Evolutionary conservation across 2,888 invertebrate genomes (phyloP).

Genomic region (Sisyra terminalis): DNA sequence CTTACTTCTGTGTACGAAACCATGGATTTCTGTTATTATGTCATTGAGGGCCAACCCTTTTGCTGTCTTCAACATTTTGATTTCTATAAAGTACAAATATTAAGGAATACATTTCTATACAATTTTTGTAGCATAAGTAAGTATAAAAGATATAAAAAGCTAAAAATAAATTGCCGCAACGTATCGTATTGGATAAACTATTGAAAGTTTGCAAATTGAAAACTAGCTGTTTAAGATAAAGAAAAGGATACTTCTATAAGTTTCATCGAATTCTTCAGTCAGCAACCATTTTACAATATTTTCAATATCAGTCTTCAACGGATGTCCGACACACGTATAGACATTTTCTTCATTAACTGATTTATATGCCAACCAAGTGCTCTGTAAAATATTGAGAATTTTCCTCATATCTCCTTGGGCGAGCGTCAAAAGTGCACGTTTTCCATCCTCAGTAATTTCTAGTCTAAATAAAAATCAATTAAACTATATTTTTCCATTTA

Average conservation of each 20-base stretch:
- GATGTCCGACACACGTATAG: constrained; percentile 95
- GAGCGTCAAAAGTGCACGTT: constrained; percentile 71
- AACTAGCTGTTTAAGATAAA: too few relatives aligned
- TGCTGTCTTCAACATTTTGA: constrained; percentile 65
- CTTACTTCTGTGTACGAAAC: constrained; percentile 74
- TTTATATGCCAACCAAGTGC: constrained; percentile 85
- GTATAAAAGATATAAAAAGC: too few relatives aligned
- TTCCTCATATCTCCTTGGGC: constrained; percentile 97
- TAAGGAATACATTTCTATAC: not conserved
- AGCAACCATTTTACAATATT: constrained; percentile 75
- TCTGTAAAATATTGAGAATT: constrained; percentile 91
- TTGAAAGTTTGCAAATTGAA: not conserved
- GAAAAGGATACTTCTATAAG: constrained; percentile 67
- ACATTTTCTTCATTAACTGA: constrained; percentile 79
- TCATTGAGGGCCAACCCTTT: constrained; percentile 91
- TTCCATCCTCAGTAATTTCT: constrained; percentile 71
- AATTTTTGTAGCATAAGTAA: not conserved
- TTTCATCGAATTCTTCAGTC: constrained; percentile 54
- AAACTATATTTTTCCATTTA: constrained; percentile 5
- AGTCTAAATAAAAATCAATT: constrained; percentile 37
- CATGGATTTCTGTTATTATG: constrained; percentile 82
- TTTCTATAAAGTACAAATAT: constrained; percentile 35
- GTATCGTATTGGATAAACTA: not conserved
- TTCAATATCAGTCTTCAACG: constrained; percentile 74
- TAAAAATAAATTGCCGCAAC: too few relatives aligned